Evolutionary conservation across 1,140 invertebrate species (phyloP), one percentile per base, ranked within the genome.

Genomic region (Phocides pigmalion): DNA sequence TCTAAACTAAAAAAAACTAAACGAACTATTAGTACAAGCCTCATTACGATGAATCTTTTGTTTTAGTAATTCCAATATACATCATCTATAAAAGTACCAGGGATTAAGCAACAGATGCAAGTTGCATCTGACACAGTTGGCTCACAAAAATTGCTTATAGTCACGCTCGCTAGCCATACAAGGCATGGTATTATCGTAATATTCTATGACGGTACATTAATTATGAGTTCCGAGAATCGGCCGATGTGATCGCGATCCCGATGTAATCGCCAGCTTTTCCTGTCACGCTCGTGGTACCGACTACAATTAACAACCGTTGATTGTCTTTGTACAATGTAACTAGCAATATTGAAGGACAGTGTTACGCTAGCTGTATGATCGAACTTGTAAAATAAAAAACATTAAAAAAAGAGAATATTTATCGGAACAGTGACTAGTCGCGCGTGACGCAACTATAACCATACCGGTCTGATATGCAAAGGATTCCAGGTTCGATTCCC

Each of bases 191-290:
- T 56, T 63, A 20, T 9, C 9, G 39, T 56, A 25, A 42, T 63
- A 62, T 50, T 47, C 42, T 35, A 76, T 65, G 74, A 70, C 68
- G 66, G 62, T 28, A 53, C 46, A 66, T 71, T 76, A 78, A 81
- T 80, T 78, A 67, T 63, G 37, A 61, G 68, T 81, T 82, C 75
- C 65, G n/a, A 61, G 78, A 80, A 81, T 22, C 59, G 22, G 6
- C 35, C 63, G 63, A 64, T 64, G 49, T 12, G 64, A 70, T 72
- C 64, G 66, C 51, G 70, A 73, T 73, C 68, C 65, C 63, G 70
- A 70, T 73, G 37, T 76, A 35, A 64, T 74, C 65, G 61, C 54
- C 68, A 66, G 72, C 59, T 76, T 81, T 81, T 84, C 79, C 78
- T 84, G 76, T 75, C 82, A 72, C 75, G 72, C 67, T 76, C 56